Conservation (phyloP, 2,113 vertebrate genomes). For the Laterallus jamaicensis region DNA sequence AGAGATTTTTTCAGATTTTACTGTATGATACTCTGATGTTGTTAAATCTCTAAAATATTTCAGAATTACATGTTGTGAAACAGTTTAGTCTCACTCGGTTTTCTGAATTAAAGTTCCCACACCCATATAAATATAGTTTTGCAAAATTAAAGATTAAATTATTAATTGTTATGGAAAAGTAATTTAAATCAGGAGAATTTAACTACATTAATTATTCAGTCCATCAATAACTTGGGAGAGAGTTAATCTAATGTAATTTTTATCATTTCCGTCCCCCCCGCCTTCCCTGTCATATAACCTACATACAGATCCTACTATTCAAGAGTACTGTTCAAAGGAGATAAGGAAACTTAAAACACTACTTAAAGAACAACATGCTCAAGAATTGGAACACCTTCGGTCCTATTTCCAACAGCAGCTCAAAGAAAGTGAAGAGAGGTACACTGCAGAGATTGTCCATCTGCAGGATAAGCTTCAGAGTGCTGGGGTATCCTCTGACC, state of each 20-base stretch:
- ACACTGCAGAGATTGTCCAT: slow-evolving; percentile 74
- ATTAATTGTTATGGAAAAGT: not conserved
- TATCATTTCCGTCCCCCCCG: rapidly evolving
- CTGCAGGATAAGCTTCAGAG: slow-evolving; percentile 80
- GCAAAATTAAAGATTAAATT: not conserved
- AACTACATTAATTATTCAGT: not conserved
- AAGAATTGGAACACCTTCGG: slow-evolving; percentile 79
- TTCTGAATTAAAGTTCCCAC: not conserved
- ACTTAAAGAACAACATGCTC: slow-evolving; percentile 79
- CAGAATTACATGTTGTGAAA: not conserved
- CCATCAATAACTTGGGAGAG: not conserved
- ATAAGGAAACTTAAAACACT: slow-evolving; percentile 71
- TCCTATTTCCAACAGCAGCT: slow-evolving; percentile 82
- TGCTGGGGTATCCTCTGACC: slow-evolving; percentile 37
- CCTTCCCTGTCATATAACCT: not conserved
- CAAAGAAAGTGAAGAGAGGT: slow-evolving; percentile 80
- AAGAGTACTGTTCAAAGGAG: slow-evolving; percentile 40
- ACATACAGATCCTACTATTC: not conserved
- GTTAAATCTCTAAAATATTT: not conserved
- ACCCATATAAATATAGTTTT: not conserved
- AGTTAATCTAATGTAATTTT: not conserved
- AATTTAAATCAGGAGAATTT: not conserved
- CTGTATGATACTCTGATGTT: not conserved
- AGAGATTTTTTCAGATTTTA: not conserved
- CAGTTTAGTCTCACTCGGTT: not conserved